phyloP scores from a whole-genome alignment of 2,113 vertebrate species.

The Pleuronectes platessa region DNA sequence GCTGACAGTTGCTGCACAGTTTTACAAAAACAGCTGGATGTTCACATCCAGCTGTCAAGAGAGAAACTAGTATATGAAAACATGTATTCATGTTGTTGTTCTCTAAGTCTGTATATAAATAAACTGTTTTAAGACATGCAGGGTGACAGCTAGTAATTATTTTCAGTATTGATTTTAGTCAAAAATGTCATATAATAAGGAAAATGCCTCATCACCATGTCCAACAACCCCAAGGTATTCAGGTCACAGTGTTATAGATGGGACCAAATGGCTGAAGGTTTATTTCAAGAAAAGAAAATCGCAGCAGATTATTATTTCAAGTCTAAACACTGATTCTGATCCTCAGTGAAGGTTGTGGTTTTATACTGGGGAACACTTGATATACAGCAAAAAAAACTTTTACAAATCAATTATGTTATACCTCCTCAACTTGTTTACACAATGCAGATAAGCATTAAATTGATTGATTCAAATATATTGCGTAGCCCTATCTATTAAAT shows the following conservation, averaged over 20 bases:
- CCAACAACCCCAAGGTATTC: background rate
- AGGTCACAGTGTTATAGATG: too few species aligned
- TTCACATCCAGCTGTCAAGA: background rate
- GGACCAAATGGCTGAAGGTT: too few species aligned
- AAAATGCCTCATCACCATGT: background rate
- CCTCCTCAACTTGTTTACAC: background rate
- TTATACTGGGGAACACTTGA: background rate
- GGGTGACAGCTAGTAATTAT: too few species aligned
- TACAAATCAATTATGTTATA: background rate
- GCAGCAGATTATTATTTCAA: too few species aligned
- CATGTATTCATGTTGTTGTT: background rate
- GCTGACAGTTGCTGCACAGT: background rate
- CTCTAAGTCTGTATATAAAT: too few species aligned
- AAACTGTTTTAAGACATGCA: too few species aligned
- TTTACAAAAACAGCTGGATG: background rate
- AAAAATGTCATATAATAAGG: background rate
- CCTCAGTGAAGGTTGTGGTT: too few species aligned
- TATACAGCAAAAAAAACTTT: background rate
- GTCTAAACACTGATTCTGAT: too few species aligned
- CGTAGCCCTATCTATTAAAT: background rate
- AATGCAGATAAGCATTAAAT: too few species aligned
- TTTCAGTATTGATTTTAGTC: background rate
- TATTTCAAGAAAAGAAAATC: too few species aligned
- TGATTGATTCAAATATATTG: background rate
- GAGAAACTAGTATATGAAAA: background rate